Percentiles rank a stretch among this genome's conserved stretches.
Conservation (phyloP, 2,797 vertebrate genomes). For the Scomberomorus guttatus region DNA sequence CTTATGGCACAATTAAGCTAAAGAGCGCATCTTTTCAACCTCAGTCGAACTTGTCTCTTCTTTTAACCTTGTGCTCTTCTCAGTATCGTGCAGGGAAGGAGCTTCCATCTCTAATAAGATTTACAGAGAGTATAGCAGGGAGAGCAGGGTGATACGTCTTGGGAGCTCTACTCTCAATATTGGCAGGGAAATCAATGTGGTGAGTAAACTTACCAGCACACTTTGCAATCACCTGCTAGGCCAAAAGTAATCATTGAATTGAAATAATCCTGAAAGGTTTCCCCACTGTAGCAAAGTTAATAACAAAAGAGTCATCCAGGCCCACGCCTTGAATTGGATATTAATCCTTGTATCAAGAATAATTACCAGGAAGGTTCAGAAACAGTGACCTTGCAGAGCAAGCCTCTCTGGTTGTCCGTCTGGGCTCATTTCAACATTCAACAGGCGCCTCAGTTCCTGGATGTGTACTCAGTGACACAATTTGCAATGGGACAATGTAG, state of each 20-base stretch:
- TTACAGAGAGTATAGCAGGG: constrained; percentile 72
- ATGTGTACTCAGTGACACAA: constrained; percentile 38
- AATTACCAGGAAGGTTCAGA: constrained; percentile 85
- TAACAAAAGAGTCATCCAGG: constrained; percentile 84
- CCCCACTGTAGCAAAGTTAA: constrained; percentile 86
- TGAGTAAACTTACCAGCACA: constrained; percentile 88
- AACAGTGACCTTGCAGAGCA: constrained; percentile 71
- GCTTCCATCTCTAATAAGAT: constrained; percentile 76
- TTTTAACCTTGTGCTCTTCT: constrained; percentile 71
- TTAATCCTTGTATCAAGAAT: constrained; percentile 92
- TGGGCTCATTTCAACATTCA: constrained; percentile 57
- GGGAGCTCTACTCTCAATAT: constrained; percentile 90
- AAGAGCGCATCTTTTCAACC: constrained; percentile 46
- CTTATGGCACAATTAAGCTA: constrained; percentile 21
- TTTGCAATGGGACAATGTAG: constrained; percentile 24
- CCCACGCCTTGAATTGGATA: constrained; percentile 86
- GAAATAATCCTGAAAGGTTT: constrained; percentile 89
- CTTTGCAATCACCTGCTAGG: constrained; percentile 87
- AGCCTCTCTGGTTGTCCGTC: constrained; percentile 26
- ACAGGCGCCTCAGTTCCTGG: constrained; percentile 32
- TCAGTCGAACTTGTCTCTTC: constrained; percentile 55
- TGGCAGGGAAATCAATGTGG: constrained; percentile 93
- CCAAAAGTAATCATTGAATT: constrained; percentile 89
- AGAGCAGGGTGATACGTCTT: constrained; percentile 78
- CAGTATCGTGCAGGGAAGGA: constrained; percentile 36